Conservation (phyloP, 2,113 vertebrate species). For the Leptodactylus fuscus region DNA sequence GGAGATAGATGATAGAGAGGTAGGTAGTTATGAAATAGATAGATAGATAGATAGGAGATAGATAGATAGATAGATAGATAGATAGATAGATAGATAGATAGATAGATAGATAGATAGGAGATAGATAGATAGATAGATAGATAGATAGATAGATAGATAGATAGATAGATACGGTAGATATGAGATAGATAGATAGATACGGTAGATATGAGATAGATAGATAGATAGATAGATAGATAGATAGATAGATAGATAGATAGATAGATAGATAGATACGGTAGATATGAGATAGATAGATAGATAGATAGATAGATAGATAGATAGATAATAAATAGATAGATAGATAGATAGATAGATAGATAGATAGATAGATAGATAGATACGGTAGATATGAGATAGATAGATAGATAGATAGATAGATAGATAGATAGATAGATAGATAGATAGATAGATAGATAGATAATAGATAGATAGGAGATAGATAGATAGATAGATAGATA, state of each 20-base stretch:
- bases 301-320: neutral
- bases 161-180: no score
- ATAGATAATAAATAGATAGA: neutral
- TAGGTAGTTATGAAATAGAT: no score
- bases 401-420: no score
- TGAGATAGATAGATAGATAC: neutral
- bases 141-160: no score
- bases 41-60: neutral
- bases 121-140: no score
- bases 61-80: neutral
- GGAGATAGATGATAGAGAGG: neutral
- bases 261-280: neutral
- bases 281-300: neutral
- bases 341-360: neutral
- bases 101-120: no score
- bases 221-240: neutral
- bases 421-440: no score
- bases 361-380: constrained; percentile 2
- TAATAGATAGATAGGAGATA: neutral
- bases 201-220: neutral
- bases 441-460: neutral
- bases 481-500: neutral
- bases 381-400: no score
- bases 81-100: neutral
- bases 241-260: no score